Conservation (phyloP, 2,888 invertebrate species). For the Sylvicola cinctus region DNA sequence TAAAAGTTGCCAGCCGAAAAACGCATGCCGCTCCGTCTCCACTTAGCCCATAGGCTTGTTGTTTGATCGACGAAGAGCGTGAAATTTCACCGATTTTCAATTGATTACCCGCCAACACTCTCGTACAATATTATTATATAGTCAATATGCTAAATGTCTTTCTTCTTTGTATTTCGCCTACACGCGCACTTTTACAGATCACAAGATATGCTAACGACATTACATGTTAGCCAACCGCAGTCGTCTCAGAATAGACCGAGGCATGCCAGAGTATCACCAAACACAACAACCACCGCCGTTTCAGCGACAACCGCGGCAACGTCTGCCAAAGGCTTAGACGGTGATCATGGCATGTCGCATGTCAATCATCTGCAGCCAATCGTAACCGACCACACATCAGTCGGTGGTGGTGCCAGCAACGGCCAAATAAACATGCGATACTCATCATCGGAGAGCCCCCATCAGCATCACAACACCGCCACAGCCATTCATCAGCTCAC, state of each 20-base stretch:
- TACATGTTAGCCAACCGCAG: constrained; percentile 1
- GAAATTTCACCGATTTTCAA: no score
- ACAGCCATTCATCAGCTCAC: constrained; percentile 4
- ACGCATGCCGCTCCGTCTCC: no score
- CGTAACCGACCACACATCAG: not conserved
- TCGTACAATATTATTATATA: not conserved
- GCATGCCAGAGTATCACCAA: not conserved
- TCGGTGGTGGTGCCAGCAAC: not conserved
- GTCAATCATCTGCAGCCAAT: no score
- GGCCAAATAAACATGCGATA: not conserved
- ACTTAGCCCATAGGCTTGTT: no score
- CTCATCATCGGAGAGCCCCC: not conserved
- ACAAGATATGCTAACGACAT: constrained; percentile 6
- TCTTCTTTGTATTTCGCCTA: not conserved
- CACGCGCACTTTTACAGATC: constrained; percentile 3
- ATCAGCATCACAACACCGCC: constrained; percentile 2
- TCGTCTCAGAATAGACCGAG: not conserved
- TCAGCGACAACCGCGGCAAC: not conserved
- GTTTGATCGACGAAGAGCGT: no score
- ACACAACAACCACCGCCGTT: not conserved
- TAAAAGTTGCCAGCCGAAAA: no score
- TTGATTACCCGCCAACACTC: not conserved
- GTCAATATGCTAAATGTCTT: not conserved
- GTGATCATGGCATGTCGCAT: no score
- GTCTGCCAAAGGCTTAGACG: no score